These are phyloP conservation scores for Luscinia luscinia DNA, from an alignment of 2,797 vertebrate species.

Conservation along the genomic window DNA sequence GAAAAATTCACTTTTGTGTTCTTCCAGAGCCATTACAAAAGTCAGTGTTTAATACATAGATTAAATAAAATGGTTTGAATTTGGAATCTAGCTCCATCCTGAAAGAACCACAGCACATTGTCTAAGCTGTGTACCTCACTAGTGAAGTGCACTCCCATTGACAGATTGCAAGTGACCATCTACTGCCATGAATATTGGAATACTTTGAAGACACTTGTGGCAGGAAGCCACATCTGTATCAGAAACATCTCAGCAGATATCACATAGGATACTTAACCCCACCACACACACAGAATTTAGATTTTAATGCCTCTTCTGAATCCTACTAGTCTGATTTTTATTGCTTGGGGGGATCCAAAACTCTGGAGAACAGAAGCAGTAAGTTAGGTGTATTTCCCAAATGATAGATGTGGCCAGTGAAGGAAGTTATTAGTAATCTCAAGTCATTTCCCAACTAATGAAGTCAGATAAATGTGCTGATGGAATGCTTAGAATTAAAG, in stretches of 20 bases:
- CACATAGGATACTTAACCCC: neutral
- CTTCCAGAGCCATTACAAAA: neutral
- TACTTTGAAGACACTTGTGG: neutral
- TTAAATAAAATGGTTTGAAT: neutral
- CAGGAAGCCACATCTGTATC: neutral
- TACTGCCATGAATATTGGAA: neutral
- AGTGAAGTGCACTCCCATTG: neutral
- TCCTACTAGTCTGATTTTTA: neutral
- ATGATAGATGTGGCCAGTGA: neutral
- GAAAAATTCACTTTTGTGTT: neutral
- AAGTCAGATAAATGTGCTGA: neutral
- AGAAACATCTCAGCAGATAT: neutral
- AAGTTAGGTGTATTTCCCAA: neutral
- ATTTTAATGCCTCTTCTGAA: neutral
- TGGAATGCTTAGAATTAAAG: neutral
- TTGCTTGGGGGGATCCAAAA: neutral
- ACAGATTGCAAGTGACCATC: neutral
- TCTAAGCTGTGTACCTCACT: neutral
- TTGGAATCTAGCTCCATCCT: neutral
- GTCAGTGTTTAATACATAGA: neutral
- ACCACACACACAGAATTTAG: neutral
- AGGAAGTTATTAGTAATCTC: neutral
- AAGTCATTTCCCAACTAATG: neutral
- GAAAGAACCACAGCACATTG: neutral
- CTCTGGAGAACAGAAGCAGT: neutral